Percentiles rank a stretch among this genome's conserved stretches.
phyloP scores from a whole-genome alignment of 2,888 invertebrate genomes.

The Gisinianus flammeolus region DNA sequence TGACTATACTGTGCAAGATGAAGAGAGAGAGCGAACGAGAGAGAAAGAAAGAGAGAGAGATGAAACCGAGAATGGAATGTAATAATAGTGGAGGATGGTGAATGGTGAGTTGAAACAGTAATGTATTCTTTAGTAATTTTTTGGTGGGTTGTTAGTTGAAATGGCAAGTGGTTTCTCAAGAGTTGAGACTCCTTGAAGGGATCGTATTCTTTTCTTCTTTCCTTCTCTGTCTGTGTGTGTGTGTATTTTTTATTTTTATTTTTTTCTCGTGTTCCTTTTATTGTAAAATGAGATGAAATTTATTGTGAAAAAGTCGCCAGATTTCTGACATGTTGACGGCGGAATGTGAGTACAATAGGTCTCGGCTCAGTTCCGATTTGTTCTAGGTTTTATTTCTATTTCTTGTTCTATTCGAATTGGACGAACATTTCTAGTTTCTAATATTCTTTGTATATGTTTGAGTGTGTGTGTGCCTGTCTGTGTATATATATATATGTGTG shows the following conservation, averaged over 20 bases:
- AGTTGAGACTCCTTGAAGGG: slow-evolving; percentile 5
- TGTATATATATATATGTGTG: neutral
- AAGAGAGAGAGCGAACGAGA: neutral
- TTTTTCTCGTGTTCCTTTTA: slow-evolving; percentile 20
- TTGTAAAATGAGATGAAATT: slow-evolving; percentile 49
- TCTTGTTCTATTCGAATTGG: neutral
- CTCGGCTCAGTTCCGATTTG: slow-evolving; percentile 43
- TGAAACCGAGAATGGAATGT: slow-evolving; percentile 9
- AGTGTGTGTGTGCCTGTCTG: neutral
- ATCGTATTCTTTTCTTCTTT: neutral
- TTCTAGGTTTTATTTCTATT: slow-evolving; percentile 12
- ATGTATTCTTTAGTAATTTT: slow-evolving; percentile 19
- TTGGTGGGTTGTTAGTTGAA: neutral
- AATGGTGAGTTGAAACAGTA: slow-evolving; percentile 1
- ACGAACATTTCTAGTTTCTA: neutral
- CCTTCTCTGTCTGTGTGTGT: neutral
- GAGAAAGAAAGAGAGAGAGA: neutral
- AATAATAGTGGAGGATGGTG: slow-evolving; percentile 8
- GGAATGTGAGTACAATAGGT: slow-evolving; percentile 45
- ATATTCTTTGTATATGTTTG: neutral
- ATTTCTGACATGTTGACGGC: slow-evolving; percentile 57
- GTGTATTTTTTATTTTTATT: neutral
- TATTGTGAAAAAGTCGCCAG: slow-evolving; percentile 58
- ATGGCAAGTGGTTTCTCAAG: neutral
- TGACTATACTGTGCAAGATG: neutral